These are phyloP conservation scores for Chironomus tepperi DNA, from an alignment of 1,140 invertebrate genomes.

Conservation along the genomic window DNA sequence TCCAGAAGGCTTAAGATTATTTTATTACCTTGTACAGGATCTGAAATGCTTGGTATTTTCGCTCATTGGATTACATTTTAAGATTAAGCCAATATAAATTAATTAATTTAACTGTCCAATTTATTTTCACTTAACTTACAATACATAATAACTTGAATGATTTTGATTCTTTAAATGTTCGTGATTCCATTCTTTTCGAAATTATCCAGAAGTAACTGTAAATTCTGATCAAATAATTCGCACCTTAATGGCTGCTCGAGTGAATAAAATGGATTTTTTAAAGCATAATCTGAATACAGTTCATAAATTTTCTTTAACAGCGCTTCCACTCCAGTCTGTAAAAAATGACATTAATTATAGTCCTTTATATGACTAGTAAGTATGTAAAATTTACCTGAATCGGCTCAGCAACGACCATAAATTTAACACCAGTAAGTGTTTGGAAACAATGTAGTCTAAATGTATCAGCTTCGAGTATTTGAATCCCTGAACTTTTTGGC, in stretches of 20 bases:
- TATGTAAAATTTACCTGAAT: conserved; percentile 44
- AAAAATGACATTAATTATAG: no score
- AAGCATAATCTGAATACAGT: conserved; percentile 93
- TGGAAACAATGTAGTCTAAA: conserved; percentile 97
- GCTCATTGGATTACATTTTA: conserved; percentile 98
- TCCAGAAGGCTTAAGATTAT: conserved; percentile 93
- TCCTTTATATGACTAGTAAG: no score
- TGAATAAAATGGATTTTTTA: conserved; percentile 99
- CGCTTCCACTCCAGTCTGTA: conserved; percentile 68
- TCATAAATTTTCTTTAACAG: conserved; percentile 93
- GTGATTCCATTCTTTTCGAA: conserved; percentile 73
- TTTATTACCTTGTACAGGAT: conserved; percentile 99
- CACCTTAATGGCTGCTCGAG: conserved; percentile 98
- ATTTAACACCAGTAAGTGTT: conserved; percentile 95
- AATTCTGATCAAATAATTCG: conserved; percentile 89
- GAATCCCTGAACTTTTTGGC: conserved; percentile 89
- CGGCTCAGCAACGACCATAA: conserved; percentile 87
- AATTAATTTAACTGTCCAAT: neutral
- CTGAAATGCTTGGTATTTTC: conserved; percentile 99
- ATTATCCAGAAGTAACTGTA: conserved; percentile 79
- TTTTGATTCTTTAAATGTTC: conserved; percentile 55
- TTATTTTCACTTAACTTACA: no score
- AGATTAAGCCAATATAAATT: conserved; percentile 97
- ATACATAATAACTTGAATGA: neutral
- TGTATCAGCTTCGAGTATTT: conserved; percentile 90